Evolutionary conservation across 2,797 vertebrate genomes (phyloP).

Genomic region (Phrynocephalus vlangalii): DNA sequence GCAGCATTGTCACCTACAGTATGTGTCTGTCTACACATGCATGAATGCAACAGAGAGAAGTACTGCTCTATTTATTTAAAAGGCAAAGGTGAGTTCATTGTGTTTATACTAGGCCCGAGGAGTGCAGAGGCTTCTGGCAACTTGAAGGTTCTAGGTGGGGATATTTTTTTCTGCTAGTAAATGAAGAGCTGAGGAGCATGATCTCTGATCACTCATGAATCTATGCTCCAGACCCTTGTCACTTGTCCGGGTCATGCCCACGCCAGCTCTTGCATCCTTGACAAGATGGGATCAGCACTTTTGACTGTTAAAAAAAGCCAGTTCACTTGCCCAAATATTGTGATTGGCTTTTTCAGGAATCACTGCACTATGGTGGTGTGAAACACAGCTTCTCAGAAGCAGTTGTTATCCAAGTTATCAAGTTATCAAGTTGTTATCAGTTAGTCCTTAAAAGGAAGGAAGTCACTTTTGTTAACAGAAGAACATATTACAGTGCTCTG

Average conservation of each 20-base stretch:
- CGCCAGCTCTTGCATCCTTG: background rate
- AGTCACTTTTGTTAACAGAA: too few relatives aligned
- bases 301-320: background rate
- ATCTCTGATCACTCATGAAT: background rate
- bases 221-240: too few relatives aligned
- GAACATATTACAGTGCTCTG: background rate
- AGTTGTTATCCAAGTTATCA: background rate
- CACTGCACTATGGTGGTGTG: background rate
- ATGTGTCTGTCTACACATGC: background rate
- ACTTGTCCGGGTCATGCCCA: background rate
- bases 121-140: background rate
- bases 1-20: background rate
- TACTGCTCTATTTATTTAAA: background rate
- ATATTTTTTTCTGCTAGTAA: background rate
- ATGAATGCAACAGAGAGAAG: background rate
- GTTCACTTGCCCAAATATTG: background rate
- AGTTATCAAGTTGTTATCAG: background rate
- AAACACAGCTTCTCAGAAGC: background rate
- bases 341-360: background rate
- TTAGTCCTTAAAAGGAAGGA: background rate
- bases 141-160: background rate
- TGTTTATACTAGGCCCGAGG: background rate
- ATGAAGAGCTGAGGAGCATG: background rate
- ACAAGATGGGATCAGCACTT: background rate
- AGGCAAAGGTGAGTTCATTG: background rate